These are phyloP conservation scores for Cryptoleucopteryx plumbea DNA, from an alignment of 2,113 vertebrate species.

Conservation along the genomic window DNA sequence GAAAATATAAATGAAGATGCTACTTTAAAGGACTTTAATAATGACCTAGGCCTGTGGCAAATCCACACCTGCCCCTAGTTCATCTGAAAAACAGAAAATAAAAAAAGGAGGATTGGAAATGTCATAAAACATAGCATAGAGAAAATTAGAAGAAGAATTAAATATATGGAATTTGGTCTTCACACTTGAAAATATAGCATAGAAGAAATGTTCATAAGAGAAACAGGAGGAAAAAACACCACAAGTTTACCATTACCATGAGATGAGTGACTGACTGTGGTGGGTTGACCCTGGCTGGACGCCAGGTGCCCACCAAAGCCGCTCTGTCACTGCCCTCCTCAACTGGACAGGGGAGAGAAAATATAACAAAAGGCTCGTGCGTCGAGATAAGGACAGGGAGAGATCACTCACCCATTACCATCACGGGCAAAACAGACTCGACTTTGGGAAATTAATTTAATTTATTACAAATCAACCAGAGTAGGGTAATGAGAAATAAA, in stretches of 20 bases:
- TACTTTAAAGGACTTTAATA: background rate
- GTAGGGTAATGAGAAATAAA: too few species aligned
- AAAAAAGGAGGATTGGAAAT: background rate
- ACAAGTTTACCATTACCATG: background rate
- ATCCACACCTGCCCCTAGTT: background rate
- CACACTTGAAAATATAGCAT: background rate
- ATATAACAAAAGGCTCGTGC: too few species aligned
- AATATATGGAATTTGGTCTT: background rate
- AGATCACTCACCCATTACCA: too few species aligned
- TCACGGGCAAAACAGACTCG: too few species aligned
- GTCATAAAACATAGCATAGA: background rate
- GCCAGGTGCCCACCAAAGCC: too few species aligned
- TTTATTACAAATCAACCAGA: too few species aligned
- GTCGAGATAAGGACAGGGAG: too few species aligned
- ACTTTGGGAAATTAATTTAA: too few species aligned
- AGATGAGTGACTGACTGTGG: too few species aligned
- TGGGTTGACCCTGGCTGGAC: too few species aligned
- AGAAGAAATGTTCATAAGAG: background rate
- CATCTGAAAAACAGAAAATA: background rate
- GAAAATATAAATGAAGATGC: background rate
- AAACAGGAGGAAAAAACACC: background rate
- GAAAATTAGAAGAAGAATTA: background rate
- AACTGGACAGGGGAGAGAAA: too few species aligned
- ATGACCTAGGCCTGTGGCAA: background rate
- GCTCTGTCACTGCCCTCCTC: too few species aligned